phyloP scores from a whole-genome alignment of 2,113 vertebrate species.

The Pelobates fuscus region DNA sequence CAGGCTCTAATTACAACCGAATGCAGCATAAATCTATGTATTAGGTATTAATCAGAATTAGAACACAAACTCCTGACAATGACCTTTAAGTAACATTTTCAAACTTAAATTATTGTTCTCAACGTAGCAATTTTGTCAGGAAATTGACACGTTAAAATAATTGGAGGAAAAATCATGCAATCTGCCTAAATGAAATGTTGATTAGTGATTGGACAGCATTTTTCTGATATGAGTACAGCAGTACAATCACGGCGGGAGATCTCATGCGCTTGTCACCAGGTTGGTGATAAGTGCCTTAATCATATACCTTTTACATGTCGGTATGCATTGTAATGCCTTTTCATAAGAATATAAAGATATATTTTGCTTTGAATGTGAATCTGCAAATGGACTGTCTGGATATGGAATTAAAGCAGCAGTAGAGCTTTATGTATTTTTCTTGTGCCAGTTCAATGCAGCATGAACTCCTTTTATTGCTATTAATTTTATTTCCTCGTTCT shows the following conservation, averaged over 20 bases:
- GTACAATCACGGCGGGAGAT: neutral
- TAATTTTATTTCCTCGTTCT: too few relatives aligned
- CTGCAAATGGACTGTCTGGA: too few relatives aligned
- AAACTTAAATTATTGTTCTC: slow-evolving; percentile 12
- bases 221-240: neutral
- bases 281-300: too few relatives aligned
- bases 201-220: neutral
- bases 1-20: slow-evolving; percentile 11
- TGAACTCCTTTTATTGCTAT: too few relatives aligned
- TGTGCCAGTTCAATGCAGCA: too few relatives aligned
- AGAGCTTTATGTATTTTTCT: too few relatives aligned
- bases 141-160: neutral
- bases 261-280: neutral
- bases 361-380: too few relatives aligned
- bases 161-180: neutral
- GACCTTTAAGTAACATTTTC: slow-evolving; percentile 42
- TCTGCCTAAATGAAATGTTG: neutral
- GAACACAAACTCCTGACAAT: slow-evolving; percentile 11
- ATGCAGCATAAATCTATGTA: slow-evolving; percentile 8
- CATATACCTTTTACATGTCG: too few relatives aligned
- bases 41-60: slow-evolving; percentile 25
- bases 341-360: too few relatives aligned
- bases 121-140: slow-evolving; percentile 9
- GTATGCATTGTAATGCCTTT: too few relatives aligned
- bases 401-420: too few relatives aligned